Conservation (phyloP, 2,888 invertebrate genomes). For the Deilephila elpenor region DNA sequence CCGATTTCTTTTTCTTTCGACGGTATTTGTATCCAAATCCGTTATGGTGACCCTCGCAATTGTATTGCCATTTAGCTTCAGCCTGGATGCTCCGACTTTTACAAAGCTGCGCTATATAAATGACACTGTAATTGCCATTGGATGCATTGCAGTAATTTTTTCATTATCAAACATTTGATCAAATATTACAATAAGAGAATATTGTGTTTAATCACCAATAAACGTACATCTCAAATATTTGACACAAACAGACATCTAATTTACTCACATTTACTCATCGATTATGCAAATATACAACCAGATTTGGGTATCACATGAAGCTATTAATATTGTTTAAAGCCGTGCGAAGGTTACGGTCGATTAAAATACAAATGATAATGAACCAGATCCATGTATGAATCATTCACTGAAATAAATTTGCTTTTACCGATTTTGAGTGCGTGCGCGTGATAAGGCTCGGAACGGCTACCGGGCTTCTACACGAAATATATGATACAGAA, state of each 20-base stretch:
- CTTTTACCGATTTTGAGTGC: slow-evolving; percentile 18
- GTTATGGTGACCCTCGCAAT: too few species aligned
- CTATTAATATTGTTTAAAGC: slow-evolving; percentile 9
- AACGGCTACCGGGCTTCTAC: neutral
- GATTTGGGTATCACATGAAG: slow-evolving; percentile 10
- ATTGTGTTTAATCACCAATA: neutral
- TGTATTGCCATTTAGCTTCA: too few species aligned
- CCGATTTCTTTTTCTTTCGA: too few species aligned
- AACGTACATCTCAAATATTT: neutral
- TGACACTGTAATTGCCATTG: neutral
- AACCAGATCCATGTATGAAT: slow-evolving; percentile 30
- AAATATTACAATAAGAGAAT: neutral
- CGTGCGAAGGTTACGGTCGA: slow-evolving; percentile 21
- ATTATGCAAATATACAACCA: slow-evolving; percentile 14
- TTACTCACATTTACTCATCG: neutral
- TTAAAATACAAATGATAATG: slow-evolving; percentile 36
- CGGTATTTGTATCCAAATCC: too few species aligned
- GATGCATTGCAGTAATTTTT: neutral
- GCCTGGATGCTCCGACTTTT: too few species aligned
- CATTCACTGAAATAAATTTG: slow-evolving; percentile 18
- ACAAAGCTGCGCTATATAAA: too few species aligned
- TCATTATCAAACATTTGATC: too few species aligned
- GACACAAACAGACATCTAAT: slow-evolving; percentile 3
- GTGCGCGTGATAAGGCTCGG: neutral
- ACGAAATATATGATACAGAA: too few species aligned